Base-by-base conservation (phyloP, 2,888 invertebrate genomes). In the Galerucella nymphaeae region DNA sequence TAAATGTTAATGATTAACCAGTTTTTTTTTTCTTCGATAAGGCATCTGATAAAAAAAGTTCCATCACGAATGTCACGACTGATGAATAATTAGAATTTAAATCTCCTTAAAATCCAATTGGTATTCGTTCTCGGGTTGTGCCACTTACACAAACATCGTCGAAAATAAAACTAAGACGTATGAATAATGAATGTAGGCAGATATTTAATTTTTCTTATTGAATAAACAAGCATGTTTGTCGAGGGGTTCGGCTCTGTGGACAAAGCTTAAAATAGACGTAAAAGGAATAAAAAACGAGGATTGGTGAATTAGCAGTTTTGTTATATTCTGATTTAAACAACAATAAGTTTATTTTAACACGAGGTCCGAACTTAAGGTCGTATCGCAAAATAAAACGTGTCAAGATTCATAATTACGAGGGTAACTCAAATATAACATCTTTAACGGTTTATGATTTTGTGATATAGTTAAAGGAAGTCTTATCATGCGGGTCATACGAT, bases 51-150 rank as follows among this genome's bases (percentile, higher is more conserved):
- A 20, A 62, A 38, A 30, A 42, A 62, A 38, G 16, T 62, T 42
- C 42, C 42, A 62, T 62, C 42, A 42, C 42, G 61, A 62, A 42
- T 41, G 18, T 62, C 61, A 62, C 42, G 61, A 38, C 41, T 61
- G 16, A 38, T 61, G 41, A 61, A 62, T 62, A 62, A 62, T 62
- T 42, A 62, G 38, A 62, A 18, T 38, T 62, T 62, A 62, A 62
- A 42, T 50, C 20, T 63, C 16, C 30, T 63, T n/a, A 65, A 65
- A 65, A 65, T 14, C n/a, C 53, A 23, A 53, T 65, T 53, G 53
- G 65, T 65, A 65, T 65, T 65, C 65, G n/a, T 38, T 65, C 53
- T 30, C 30, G 30, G 53, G 53, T 53, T 65, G 65, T 65, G 65
- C 65, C 53, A 65, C 53, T 65, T 65, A 65, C 53, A 20, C 38